Evolutionary conservation across 2,888 invertebrate species (phyloP).

Genomic region (Embidobia sp.): DNA sequence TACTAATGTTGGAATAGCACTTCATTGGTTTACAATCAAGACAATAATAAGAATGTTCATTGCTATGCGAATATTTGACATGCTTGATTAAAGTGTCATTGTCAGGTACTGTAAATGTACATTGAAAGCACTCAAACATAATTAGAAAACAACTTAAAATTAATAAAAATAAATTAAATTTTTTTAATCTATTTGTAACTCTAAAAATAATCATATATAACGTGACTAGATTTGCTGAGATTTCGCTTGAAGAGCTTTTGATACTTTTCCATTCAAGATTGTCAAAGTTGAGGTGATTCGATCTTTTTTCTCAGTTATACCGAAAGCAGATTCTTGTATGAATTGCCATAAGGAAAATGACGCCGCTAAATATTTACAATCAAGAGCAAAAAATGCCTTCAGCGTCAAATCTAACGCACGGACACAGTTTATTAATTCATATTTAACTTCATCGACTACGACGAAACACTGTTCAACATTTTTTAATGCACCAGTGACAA

Average conservation of each 20-base stretch:
- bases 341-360: slow-evolving; percentile 2
- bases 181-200: background rate
- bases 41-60: slow-evolving; percentile 1
- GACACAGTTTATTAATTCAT: background rate
- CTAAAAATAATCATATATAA: background rate
- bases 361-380: background rate
- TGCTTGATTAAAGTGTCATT: slow-evolving; percentile 7
- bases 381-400: background rate
- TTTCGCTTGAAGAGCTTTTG: background rate
- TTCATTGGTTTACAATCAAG: background rate
- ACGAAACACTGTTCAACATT: slow-evolving; percentile 14
- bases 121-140: background rate
- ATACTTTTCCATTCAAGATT: background rate
- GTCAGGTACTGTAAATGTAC: background rate
- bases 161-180: background rate
- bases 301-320: background rate
- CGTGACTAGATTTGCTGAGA: background rate
- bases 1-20: background rate
- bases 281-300: background rate
- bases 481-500: slow-evolving; percentile 9
- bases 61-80: background rate
- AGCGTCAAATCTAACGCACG: background rate
- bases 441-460: background rate
- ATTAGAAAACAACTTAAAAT: background rate
- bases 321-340: background rate